A percentile compares a stretch with the other conserved stretches of the same genome.
These are phyloP conservation scores for Zoanthus solanderi DNA, from an alignment of 92 coral and sea anemone species.

Conservation along the genomic window DNA sequence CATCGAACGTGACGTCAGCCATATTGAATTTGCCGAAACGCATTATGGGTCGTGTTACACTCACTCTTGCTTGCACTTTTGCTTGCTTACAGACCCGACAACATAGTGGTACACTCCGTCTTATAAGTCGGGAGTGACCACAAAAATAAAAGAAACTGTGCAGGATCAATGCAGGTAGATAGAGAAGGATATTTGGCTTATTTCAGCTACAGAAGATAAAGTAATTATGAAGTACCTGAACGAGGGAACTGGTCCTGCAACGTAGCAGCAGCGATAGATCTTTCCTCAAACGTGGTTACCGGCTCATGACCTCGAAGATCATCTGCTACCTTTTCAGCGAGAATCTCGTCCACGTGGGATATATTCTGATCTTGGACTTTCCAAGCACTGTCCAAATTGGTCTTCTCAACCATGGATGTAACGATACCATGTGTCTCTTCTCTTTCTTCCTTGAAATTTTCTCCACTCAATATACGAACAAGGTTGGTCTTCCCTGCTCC, in stretches of 20 bases:
- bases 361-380: slow-evolving; percentile 57
- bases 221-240: neutral
- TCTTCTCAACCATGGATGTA: slow-evolving; percentile 73
- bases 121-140: no score
- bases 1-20: no score
- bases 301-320: slow-evolving; percentile 21
- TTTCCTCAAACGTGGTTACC: neutral
- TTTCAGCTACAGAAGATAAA: neutral
- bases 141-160: no score
- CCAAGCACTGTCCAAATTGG: slow-evolving; percentile 73
- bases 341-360: slow-evolving; percentile 68
- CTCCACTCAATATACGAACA: slow-evolving; percentile 69
- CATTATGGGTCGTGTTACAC: no score
- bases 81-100: no score
- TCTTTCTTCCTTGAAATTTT: slow-evolving; percentile 63
- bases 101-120: no score
- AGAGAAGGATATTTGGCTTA: neutral
- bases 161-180: neutral
- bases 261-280: neutral
- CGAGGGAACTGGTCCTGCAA: neutral
- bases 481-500: slow-evolving; percentile 83
- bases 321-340: slow-evolving; percentile 64
- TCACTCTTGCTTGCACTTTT: no score
- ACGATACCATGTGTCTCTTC: slow-evolving; percentile 73
- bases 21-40: no score